Evolutionary conservation across 2,113 vertebrate genomes (phyloP).

Genomic region (Nerophis lumbriciformis): DNA sequence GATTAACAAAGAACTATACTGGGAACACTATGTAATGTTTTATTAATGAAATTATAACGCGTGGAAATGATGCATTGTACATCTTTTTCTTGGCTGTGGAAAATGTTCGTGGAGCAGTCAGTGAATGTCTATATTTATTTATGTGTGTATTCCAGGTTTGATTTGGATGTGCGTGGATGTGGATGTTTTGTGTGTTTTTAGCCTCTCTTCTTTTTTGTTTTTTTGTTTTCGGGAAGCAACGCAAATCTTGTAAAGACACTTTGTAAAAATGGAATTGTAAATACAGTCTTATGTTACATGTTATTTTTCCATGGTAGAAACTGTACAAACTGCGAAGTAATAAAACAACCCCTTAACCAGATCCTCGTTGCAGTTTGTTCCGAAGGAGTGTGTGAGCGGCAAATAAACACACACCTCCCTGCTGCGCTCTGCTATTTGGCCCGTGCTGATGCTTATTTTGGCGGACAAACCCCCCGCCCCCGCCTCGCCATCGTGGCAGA

Average conservation of each 20-base stretch:
- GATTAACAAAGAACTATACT: slow-evolving; percentile 81
- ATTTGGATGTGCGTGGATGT: slow-evolving; percentile 80
- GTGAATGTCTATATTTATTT: slow-evolving; percentile 94
- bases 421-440: slow-evolving; percentile 41
- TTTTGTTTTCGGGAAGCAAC: slow-evolving; percentile 65
- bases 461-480: slow-evolving; percentile 33
- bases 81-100: slow-evolving; percentile 79
- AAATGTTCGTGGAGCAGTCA: slow-evolving; percentile 76
- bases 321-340: slow-evolving; percentile 90
- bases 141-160: slow-evolving; percentile 81
- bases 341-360: slow-evolving; percentile 79
- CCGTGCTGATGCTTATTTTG: slow-evolving; percentile 60
- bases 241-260: slow-evolving; percentile 80
- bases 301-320: slow-evolving; percentile 82
- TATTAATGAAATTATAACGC: slow-evolving; percentile 78
- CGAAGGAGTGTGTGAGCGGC: slow-evolving; percentile 36
- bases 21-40: slow-evolving; percentile 72
- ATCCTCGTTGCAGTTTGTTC: slow-evolving; percentile 43
- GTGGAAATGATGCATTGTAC: slow-evolving; percentile 71
- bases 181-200: slow-evolving; percentile 70
- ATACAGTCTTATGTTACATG: slow-evolving; percentile 82
- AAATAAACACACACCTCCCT: slow-evolving; percentile 41
- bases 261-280: slow-evolving; percentile 92
- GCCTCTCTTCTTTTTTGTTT: slow-evolving; percentile 62
- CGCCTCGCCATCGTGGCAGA: slow-evolving; percentile 17